phyloP scores from a whole-genome alignment of 1,140 invertebrate species.

The Galleria mellonella region DNA sequence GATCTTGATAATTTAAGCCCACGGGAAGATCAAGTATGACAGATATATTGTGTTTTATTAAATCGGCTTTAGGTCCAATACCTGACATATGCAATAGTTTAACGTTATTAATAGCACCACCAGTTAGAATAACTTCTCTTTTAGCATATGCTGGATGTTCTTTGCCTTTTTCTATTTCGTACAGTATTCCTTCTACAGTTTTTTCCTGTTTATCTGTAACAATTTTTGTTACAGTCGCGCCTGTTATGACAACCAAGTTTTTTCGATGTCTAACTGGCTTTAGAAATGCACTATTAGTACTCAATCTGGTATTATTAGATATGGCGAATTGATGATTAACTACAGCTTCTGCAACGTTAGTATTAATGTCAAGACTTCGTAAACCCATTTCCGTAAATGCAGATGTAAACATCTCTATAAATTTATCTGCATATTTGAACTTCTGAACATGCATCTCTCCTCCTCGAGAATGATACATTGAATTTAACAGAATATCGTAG shows the following conservation, averaged over 20 bases:
- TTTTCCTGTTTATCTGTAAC: constrained; percentile 78
- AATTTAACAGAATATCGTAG: constrained; percentile 62
- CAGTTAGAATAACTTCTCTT: constrained; percentile 79
- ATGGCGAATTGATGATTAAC: constrained; percentile 71
- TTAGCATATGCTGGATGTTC: constrained; percentile 64
- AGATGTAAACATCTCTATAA: constrained; percentile 48
- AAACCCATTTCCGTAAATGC: constrained; percentile 62
- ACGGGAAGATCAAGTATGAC: constrained; percentile 76
- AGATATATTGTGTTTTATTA: constrained; percentile 76
- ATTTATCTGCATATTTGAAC: constrained; percentile 52
- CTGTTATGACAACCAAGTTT: constrained; percentile 75
- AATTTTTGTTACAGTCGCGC: constrained; percentile 77
- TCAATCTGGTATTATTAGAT: constrained; percentile 75
- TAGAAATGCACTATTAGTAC: constrained; percentile 77
- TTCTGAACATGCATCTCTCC: constrained; percentile 59
- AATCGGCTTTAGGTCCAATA: constrained; percentile 80
- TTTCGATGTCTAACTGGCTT: constrained; percentile 70
- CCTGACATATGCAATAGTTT: constrained; percentile 83
- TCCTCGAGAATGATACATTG: constrained; percentile 56
- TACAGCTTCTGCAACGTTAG: constrained; percentile 66
- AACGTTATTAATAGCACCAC: constrained; percentile 76
- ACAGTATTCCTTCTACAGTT: constrained; percentile 76
- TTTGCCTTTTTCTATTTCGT: constrained; percentile 61
- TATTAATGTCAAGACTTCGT: constrained; percentile 51
- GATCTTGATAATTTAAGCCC: constrained; percentile 80